Percentiles rank a stretch among this genome's conserved stretches.
phyloP scores from a whole-genome alignment of 2,888 invertebrate species.

The Drosophila borealis region DNA sequence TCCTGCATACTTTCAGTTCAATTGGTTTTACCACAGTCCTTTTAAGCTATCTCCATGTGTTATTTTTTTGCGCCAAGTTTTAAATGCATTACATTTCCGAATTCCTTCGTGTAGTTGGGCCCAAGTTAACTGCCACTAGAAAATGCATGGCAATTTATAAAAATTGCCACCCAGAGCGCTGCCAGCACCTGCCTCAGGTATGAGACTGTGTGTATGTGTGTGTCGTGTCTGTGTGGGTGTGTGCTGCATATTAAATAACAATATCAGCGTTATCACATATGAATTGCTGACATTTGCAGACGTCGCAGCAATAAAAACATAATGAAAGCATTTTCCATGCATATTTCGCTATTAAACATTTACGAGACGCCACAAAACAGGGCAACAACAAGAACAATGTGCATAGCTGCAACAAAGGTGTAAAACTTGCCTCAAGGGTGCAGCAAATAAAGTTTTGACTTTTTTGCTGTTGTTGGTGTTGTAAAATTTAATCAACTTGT shows the following conservation, averaged over 20 bases:
- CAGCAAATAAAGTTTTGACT: constrained; percentile 1
- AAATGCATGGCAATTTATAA: constrained; percentile 65
- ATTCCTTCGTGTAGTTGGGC: constrained; percentile 21
- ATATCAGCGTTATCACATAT: constrained; percentile 55
- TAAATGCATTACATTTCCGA: constrained; percentile 5
- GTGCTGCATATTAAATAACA: constrained; percentile 62
- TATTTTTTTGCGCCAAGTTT: not conserved
- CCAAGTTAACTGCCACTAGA: constrained; percentile 35
- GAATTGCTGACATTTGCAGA: constrained; percentile 56
- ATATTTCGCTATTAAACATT: constrained; percentile 54
- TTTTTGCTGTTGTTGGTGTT: not conserved
- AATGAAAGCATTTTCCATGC: constrained; percentile 65
- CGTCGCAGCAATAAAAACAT: constrained; percentile 59
- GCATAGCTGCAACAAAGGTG: constrained; percentile 3
- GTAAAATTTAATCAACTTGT: constrained; percentile 64
- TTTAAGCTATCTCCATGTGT: not conserved
- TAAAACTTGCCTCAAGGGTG: constrained; percentile 15
- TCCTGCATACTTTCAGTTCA: not conserved
- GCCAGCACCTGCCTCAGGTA: constrained; percentile 5
- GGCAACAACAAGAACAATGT: constrained; percentile 15
- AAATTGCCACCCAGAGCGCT: constrained; percentile 23
- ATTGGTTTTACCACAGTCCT: not conserved
- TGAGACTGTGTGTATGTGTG: constrained; percentile 2
- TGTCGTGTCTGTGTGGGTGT: constrained; percentile 4
- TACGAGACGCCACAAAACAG: constrained; percentile 30